Evolutionary conservation across 53 echinoderm and acorn worm species (phyloP).

Genomic region (Holothuria leucospilota): DNA sequence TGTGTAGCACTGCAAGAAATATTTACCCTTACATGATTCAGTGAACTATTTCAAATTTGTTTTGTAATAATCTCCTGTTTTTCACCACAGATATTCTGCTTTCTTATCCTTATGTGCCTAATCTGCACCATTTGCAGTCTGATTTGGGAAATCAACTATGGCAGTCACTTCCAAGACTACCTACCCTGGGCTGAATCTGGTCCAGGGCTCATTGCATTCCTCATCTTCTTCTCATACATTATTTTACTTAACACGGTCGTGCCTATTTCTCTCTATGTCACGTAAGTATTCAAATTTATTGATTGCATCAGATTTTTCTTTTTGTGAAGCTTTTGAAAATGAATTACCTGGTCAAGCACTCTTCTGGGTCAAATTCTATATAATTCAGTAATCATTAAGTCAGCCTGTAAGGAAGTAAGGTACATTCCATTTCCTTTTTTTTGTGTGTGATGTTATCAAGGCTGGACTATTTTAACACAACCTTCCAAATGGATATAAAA

Average conservation of each 20-base stretch:
- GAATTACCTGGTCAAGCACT: too few species aligned
- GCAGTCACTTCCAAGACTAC: conserved; percentile 74
- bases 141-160: conserved; percentile 81
- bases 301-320: neutral
- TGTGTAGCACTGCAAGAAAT: too few species aligned
- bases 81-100: conserved; percentile 80
- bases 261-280: conserved; percentile 96
- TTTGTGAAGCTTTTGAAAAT: too few species aligned
- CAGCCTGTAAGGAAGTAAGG: too few species aligned
- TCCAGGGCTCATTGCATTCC: conserved; percentile 75
- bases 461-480: too few species aligned
- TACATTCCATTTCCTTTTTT: too few species aligned
- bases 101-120: conserved; percentile 81
- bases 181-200: conserved; percentile 72
- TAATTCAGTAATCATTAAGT: too few species aligned
- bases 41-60: too few species aligned
- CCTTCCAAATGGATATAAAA: too few species aligned
- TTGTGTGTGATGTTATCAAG: too few species aligned
- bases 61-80: neutral
- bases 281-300: conserved; percentile 70
- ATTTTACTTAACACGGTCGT: conserved; percentile 92
- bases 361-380: too few species aligned
- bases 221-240: conserved; percentile 93
- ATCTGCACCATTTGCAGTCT: conserved; percentile 83
- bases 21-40: too few species aligned